These are phyloP conservation scores for Arrhamphus sclerolepis DNA, from an alignment of 2,797 vertebrate genomes.

Conservation along the genomic window DNA sequence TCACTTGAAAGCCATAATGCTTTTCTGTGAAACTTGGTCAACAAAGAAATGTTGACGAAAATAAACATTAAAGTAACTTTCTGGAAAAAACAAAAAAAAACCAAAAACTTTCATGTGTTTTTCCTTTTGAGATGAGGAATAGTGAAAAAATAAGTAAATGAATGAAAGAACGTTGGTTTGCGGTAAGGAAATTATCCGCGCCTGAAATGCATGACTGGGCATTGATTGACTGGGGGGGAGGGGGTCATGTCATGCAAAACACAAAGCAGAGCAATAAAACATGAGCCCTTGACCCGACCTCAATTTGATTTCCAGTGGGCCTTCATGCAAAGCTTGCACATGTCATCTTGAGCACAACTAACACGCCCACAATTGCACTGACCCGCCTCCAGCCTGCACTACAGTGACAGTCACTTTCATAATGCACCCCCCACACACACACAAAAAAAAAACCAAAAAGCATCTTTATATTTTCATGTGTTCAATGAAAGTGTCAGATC, in stretches of 20 bases:
- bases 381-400: not conserved
- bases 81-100: no score
- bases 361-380: constrained; percentile 20
- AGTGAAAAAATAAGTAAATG: no score
- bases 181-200: no score
- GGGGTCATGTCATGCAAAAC: constrained; percentile 21
- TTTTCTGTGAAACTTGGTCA: no score
- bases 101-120: no score
- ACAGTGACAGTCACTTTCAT: no score
- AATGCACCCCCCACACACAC: not conserved
- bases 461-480: not conserved
- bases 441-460: not conserved
- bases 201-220: constrained; percentile 11
- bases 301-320: constrained; percentile 23
- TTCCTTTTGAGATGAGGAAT: no score
- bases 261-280: constrained; percentile 30
- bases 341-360: constrained; percentile 14
- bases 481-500: constrained; percentile 30
- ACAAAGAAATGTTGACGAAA: no score
- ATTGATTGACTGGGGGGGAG: not conserved
- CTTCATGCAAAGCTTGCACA: constrained; percentile 9
- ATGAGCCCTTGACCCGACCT: constrained; percentile 27
- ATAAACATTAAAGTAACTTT: no score
- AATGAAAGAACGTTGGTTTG: no score
- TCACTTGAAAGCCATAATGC: no score